These are phyloP conservation scores for Coracopsis vasa DNA, from an alignment of 2,113 vertebrate species.

Conservation along the genomic window DNA sequence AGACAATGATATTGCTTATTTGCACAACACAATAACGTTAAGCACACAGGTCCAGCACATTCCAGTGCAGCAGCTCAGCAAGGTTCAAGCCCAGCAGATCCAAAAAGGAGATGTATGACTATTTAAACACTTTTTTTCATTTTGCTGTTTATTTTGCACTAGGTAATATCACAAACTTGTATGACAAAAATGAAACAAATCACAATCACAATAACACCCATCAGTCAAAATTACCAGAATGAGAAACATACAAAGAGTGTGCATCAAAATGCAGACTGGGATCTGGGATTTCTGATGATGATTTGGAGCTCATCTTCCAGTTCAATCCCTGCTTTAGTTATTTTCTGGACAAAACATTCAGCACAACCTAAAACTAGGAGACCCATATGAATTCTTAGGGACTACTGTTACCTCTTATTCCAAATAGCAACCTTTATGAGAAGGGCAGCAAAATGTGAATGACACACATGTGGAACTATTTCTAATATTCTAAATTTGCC, in stretches of 20 bases:
- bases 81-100: neutral
- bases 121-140: neutral
- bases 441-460: neutral
- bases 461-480: neutral
- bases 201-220: neutral
- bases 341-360: neutral
- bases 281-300: neutral
- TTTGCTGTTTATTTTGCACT: neutral
- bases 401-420: neutral
- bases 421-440: neutral
- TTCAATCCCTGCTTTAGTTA: neutral
- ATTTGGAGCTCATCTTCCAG: neutral
- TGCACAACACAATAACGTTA: neutral
- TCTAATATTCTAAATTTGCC: conserved; percentile 28
- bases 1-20: neutral
- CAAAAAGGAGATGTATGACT: neutral
- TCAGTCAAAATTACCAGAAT: neutral
- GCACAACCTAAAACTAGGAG: neutral
- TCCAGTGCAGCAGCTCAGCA: neutral
- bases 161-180: neutral
- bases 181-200: neutral
- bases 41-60: neutral
- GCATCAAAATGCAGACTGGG: neutral
- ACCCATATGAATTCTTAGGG: neutral
- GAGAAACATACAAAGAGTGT: neutral